Evolutionary conservation across 2,797 vertebrate species (phyloP), one percentile per base, ranked within the genome.

Genomic region (Staurois parvus): DNA sequence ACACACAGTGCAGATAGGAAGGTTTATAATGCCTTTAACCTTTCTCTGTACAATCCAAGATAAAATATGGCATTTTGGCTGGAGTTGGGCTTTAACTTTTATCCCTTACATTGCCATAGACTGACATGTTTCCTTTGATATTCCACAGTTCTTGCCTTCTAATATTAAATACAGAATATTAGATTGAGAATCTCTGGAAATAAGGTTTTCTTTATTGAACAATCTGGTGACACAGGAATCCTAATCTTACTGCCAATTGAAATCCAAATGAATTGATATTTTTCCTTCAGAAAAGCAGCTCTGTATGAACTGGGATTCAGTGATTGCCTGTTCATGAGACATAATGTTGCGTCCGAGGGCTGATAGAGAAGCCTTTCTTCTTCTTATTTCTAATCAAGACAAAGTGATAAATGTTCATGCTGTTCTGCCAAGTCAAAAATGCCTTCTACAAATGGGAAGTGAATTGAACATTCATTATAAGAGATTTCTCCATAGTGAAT

Each of bases 401-500:
- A 69, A 70, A 56, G 29, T 56, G 78, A 68, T 32, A 68, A 37
- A 68, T 68, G 40, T 68, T 26, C 26, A 70, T 29, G 28, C 64
- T 52, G 40, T 52, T 80, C 67, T 34, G 3, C 45, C 66, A 32
- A 30, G 37, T 64, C 29, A 69, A 42, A 69, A 68, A 69, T 45
- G 37, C 37, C 13, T 42, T 42, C 67, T 79, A 24, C 28, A 79
- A 79, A 45, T 79, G 66, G 40, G 64, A 68, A 45, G 10, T 24
- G 37, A 79, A 69, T 52, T 52, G 67, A 52, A 80, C 45, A 80
- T 70, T 80, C 29, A 80, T 70, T 48, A 30, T 13, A 30, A 29
- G 19, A 15, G 28, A 70, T 70, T 69, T 32, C 15, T n/a, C 67
- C 67, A 40, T 24, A 68, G 76, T 19, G 37, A 68, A 77, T 26